Conservation (phyloP, 2,113 vertebrate species). For the Cryptomyrus ogoouensis region DNA sequence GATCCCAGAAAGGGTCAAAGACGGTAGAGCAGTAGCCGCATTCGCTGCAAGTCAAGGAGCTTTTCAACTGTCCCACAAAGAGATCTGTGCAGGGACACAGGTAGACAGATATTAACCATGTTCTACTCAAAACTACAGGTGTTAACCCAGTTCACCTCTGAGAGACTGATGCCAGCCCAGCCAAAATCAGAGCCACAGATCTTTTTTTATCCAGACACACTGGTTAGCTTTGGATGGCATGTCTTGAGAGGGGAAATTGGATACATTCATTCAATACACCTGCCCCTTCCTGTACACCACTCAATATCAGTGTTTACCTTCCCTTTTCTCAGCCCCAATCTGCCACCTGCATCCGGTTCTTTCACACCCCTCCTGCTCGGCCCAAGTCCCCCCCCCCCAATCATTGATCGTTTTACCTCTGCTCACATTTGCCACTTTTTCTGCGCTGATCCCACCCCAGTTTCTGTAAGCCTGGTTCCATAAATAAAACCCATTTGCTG, state of each 20-base stretch:
- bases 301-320: neutral
- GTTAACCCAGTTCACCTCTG: neutral
- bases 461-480: neutral
- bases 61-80: slow-evolving; percentile 94
- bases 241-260: neutral
- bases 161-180: neutral
- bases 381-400: too few relatives aligned
- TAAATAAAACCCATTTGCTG: neutral
- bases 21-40: slow-evolving; percentile 89
- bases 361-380: neutral
- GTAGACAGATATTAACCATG: neutral
- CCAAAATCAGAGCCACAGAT: neutral
- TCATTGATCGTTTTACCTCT: neutral
- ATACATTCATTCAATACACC: neutral
- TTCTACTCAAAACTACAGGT: neutral
- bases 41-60: slow-evolving; percentile 81
- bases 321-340: neutral
- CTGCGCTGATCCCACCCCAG: neutral
- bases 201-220: neutral
- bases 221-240: neutral
- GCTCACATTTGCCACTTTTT: neutral
- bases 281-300: neutral
- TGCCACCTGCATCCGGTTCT: neutral
- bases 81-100: slow-evolving; percentile 63
- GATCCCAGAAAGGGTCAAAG: slow-evolving; percentile 95